These are phyloP conservation scores for Myotis planiceps DNA, from an alignment of 2,797 vertebrate genomes.

Conservation along the genomic window DNA sequence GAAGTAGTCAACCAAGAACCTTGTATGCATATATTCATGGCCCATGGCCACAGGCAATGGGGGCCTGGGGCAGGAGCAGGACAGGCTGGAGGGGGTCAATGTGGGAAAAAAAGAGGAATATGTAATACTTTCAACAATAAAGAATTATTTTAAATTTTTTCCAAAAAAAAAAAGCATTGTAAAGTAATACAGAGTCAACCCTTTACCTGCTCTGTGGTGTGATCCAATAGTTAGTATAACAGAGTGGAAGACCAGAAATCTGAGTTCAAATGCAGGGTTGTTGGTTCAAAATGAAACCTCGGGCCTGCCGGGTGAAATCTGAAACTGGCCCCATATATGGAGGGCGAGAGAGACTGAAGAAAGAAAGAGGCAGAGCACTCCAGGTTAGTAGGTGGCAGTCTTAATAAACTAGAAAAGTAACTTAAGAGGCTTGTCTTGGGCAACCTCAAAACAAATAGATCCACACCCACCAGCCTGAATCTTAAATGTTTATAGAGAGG, in stretches of 20 bases:
- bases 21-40: no score
- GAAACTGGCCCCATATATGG: not conserved
- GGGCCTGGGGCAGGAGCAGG: no score
- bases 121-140: no score
- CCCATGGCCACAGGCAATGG: no score
- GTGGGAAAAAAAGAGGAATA: no score
- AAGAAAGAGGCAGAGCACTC: not conserved
- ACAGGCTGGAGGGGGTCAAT: no score
- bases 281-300: not conserved
- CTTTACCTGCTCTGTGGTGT: not conserved
- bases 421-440: not conserved
- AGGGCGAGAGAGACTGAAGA: not conserved
- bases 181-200: not conserved
- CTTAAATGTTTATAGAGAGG: not conserved
- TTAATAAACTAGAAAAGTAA: not conserved
- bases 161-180: not conserved
- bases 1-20: no score
- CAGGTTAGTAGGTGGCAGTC: not conserved
- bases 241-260: not conserved
- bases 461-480: not conserved
- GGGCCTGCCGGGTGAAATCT: not conserved
- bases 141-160: no score
- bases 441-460: not conserved
- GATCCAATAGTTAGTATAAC: not conserved
- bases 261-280: not conserved